Evolutionary conservation across 1,140 invertebrate species (phyloP), one percentile per base, ranked within the genome.

Genomic region (Sinonovacula constricta): DNA sequence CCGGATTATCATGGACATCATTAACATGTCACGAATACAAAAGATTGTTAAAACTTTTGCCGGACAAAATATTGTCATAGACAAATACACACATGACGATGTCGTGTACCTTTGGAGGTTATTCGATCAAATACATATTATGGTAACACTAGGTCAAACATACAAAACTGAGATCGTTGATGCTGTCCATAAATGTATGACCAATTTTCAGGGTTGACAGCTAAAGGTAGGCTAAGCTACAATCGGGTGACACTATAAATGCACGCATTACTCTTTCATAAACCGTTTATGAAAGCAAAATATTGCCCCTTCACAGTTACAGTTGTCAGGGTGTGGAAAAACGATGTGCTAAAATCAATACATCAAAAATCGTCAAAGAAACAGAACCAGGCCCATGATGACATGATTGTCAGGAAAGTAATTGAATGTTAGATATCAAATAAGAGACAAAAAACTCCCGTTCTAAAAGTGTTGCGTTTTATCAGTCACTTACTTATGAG

Each of bases 241-340:
- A 53, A n/a, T 30, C 2, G 45, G 18, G 45, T 51, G 2, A 67
- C 49, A 30, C 3, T 53, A 53, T 67, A 53, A 14, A 67, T 67
- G 65, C 65, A 67, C 31, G 45, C 65, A 1, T 53, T 53, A 45
- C 22, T 67, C n/a, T 67, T 51, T 18, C 65, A 67, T 30, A 28
- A 33, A 24, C 65, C 65, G 15, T 67, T 2, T 10, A 67, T 67
- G 65, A 53, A 30, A 30, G 39, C n/a, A 66, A 45, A 22, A 26
- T 39, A 66, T 45, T 34, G 63, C n/a, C n/a, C n/a, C n/a, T 66
- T 3, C 65, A n/a, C n/a, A 10, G 10, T 2, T 67, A 4, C 24
- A 67, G 65, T 53, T 39, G 49, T 2, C 65, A 67, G 22, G 65
- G 39, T 2, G 45, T 67, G 2, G 65, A 67, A 22, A 67, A 67